phyloP scores from a whole-genome alignment of 2,797 vertebrate genomes.

The Molossus molossus region DNA sequence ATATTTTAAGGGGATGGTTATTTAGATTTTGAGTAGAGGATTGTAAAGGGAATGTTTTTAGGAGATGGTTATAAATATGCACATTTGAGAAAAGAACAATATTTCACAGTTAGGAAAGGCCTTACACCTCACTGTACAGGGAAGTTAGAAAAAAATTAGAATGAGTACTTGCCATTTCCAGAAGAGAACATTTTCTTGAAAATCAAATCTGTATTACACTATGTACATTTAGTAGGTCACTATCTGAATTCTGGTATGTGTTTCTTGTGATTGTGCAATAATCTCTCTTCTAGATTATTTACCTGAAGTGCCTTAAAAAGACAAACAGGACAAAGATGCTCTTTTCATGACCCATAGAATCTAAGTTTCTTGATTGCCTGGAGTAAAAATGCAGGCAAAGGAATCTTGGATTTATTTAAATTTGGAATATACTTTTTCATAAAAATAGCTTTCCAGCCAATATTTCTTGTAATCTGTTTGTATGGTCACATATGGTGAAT shows the following conservation, averaged over 20 bases:
- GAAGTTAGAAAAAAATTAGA: constrained; percentile 50
- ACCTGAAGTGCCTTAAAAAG: constrained; percentile 25
- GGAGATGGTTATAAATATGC: constrained; percentile 53
- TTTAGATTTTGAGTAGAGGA: constrained; percentile 51
- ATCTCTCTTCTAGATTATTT: not conserved
- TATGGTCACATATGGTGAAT: not conserved
- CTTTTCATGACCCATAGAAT: not conserved
- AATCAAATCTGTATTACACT: not conserved
- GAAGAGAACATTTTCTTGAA: not conserved
- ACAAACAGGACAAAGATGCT: not conserved
- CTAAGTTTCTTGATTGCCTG: constrained; percentile 27
- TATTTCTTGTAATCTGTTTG: not conserved
- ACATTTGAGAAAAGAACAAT: not conserved
- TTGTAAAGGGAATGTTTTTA: not conserved
- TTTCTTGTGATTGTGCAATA: not conserved
- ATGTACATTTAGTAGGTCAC: not conserved
- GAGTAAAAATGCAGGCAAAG: constrained; percentile 31
- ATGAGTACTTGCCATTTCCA: not conserved
- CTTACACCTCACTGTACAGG: not conserved
- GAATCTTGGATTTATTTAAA: constrained; percentile 51
- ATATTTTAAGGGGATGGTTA: not conserved
- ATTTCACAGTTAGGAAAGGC: not conserved
- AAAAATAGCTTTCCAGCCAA: not conserved
- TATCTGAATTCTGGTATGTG: not conserved
- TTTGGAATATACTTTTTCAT: constrained; percentile 50